phyloP scores from a whole-genome alignment of 2,113 vertebrate genomes.

The Lophura nycthemera region DNA sequence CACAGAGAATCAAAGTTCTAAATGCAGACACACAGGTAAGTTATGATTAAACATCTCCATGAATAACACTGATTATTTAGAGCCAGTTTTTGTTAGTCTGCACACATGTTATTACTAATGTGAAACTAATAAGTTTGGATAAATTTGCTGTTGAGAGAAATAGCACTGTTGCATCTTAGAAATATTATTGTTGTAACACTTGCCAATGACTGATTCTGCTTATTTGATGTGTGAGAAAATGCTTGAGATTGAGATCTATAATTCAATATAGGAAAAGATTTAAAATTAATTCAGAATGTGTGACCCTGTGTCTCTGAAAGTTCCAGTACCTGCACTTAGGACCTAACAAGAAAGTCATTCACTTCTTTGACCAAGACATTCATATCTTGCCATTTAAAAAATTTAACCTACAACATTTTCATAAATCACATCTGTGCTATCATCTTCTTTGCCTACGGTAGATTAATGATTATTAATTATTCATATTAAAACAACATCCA shows the following conservation, averaged over 20 bases:
- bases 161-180: neutral
- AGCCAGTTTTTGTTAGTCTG: neutral
- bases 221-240: neutral
- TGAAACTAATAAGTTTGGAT: neutral
- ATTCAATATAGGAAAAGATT: neutral
- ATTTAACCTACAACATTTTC: neutral
- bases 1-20: conserved; percentile 97
- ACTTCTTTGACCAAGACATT: neutral
- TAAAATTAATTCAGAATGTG: neutral
- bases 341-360: neutral
- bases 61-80: neutral
- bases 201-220: neutral
- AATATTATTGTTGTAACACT: neutral
- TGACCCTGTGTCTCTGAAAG: neutral
- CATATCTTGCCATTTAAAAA: neutral
- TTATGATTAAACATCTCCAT: neutral
- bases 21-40: conserved; percentile 97
- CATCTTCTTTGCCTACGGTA: neutral
- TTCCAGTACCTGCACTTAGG: neutral
- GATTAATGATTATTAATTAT: neutral
- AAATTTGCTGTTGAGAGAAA: neutral
- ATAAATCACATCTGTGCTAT: neutral
- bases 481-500: neutral
- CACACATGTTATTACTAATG: accelerated
- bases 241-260: neutral